phyloP scores from a whole-genome alignment of 2,797 vertebrate genomes.

The Pagetopsis macropterus region DNA sequence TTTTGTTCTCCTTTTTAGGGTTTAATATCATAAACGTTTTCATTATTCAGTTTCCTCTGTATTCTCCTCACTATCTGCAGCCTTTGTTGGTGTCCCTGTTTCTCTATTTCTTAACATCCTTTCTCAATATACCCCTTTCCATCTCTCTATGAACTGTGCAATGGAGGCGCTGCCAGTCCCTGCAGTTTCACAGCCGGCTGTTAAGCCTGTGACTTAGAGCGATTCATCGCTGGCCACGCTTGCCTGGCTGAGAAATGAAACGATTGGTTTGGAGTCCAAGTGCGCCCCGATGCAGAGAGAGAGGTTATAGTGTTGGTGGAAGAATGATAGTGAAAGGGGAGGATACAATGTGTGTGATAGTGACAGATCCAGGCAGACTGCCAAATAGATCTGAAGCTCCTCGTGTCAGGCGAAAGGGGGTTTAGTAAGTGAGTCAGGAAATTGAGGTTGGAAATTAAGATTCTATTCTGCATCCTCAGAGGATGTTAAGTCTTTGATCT shows the following conservation, averaged over 20 bases:
- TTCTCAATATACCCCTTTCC: neutral
- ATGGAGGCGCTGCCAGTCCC: constrained; percentile 21
- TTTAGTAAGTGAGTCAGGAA: neutral
- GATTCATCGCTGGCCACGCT: constrained; percentile 31
- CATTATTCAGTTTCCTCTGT: neutral
- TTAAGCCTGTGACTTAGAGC: constrained; percentile 51
- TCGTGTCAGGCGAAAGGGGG: neutral
- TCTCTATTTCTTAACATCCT: neutral
- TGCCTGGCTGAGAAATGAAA: constrained; percentile 31
- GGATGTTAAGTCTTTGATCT: neutral
- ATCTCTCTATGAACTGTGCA: constrained; percentile 1
- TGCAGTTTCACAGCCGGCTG: constrained; percentile 44
- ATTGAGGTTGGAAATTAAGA: neutral
- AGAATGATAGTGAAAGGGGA: neutral
- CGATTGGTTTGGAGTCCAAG: constrained; percentile 28
- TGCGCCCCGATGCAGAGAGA: neutral
- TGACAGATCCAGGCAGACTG: neutral
- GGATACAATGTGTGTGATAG: neutral
- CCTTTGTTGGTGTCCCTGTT: neutral
- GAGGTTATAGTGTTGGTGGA: neutral
- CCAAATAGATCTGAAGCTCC: neutral
- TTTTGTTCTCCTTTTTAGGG: neutral
- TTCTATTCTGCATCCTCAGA: neutral
- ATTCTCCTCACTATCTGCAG: neutral
- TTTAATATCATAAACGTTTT: neutral